Conservation (phyloP, 2,113 vertebrate species). For the Phrynosoma platyrhinos region DNA sequence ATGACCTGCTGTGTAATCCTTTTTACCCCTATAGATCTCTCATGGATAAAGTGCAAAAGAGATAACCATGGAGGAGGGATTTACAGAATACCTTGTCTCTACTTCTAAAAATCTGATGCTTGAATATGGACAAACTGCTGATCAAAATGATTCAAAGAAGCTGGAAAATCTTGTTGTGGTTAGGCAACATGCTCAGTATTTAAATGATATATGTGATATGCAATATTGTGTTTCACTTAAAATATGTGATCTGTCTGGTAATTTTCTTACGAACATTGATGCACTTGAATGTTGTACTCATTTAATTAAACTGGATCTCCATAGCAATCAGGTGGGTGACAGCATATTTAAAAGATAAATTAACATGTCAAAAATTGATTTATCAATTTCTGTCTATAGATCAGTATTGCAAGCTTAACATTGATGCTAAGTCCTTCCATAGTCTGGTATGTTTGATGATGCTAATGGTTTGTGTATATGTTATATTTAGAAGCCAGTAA, state of each 20-base stretch:
- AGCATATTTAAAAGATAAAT: neutral
- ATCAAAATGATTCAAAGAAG: constrained; percentile 42
- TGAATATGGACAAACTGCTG: constrained; percentile 19
- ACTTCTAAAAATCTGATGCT: constrained; percentile 52
- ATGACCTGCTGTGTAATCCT: neutral
- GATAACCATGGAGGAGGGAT: constrained; percentile 38
- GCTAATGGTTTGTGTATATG: neutral
- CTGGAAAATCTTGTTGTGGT: constrained; percentile 66
- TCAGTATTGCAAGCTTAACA: neutral
- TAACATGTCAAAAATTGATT: neutral
- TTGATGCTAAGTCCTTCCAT: neutral
- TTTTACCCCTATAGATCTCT: constrained; percentile 56
- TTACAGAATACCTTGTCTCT: constrained; percentile 54
- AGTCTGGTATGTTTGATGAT: neutral
- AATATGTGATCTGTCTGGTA: constrained; percentile 73
- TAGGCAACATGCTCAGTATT: constrained; percentile 56
- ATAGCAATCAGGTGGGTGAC: constrained; percentile 72
- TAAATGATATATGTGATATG: constrained; percentile 61
- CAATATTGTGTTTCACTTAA: constrained; percentile 69
- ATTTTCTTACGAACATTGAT: constrained; percentile 68
- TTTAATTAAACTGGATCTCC: constrained; percentile 79
- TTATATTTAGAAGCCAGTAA: neutral
- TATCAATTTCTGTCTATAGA: neutral
- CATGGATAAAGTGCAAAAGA: constrained; percentile 57
- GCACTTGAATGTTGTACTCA: constrained; percentile 67